Percentiles rank a stretch among this genome's conserved stretches.
Evolutionary conservation across 2,888 invertebrate genomes (phyloP).

Genomic region (Habrosyne pyritoides): DNA sequence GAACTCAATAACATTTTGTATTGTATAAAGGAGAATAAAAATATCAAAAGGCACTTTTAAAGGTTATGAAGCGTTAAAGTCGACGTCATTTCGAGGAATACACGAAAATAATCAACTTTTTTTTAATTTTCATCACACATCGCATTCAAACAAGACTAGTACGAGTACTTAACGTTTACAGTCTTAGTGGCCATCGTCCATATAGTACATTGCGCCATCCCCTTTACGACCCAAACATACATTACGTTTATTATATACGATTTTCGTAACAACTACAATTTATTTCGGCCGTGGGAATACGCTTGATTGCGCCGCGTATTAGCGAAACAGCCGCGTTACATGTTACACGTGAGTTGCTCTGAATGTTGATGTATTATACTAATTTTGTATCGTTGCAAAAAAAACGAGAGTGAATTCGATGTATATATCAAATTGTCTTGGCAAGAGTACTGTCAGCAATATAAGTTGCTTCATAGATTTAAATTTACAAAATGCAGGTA

Average conservation of each 20-base stretch:
- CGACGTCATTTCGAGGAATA: too few relatives aligned
- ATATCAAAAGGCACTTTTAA: too few relatives aligned
- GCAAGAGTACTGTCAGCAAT: too few relatives aligned
- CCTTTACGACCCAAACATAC: conserved; percentile 39
- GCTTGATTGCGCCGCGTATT: conserved; percentile 20
- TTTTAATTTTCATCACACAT: neutral
- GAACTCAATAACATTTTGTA: too few relatives aligned
- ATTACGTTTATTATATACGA: conserved; percentile 44
- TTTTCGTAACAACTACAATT: conserved; percentile 44
- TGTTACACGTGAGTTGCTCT: neutral
- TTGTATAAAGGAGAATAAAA: too few relatives aligned
- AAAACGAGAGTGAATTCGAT: too few relatives aligned
- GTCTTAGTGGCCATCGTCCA: neutral
- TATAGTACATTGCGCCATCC: conserved; percentile 21
- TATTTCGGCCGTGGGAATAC: conserved; percentile 25
- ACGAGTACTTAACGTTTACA: neutral
- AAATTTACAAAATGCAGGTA: too few relatives aligned
- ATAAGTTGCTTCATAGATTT: too few relatives aligned
- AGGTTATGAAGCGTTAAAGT: too few relatives aligned
- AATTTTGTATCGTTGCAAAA: too few relatives aligned
- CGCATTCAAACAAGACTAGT: neutral
- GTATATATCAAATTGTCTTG: too few relatives aligned
- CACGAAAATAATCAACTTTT: too few relatives aligned
- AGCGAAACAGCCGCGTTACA: neutral
- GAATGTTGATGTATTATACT: neutral